Percentiles rank a stretch among this genome's conserved stretches.
Evolutionary conservation across 2,797 vertebrate species (phyloP).

Genomic region (Cossypha heuglini): DNA sequence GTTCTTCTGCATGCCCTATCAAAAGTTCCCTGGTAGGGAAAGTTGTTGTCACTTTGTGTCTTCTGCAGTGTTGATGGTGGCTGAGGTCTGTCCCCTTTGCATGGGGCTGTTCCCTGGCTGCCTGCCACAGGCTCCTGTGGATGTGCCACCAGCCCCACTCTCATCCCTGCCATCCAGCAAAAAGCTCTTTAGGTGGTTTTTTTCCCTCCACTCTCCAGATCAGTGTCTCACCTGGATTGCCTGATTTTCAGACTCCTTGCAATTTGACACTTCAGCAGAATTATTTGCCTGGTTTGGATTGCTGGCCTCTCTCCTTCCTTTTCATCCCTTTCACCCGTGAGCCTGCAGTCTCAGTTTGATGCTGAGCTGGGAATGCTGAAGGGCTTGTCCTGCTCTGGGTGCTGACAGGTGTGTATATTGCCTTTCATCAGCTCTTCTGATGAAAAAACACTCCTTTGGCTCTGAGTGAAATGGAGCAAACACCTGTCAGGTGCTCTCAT

Average conservation of each 20-base stretch:
- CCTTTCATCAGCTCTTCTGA: background rate
- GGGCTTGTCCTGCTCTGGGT: background rate
- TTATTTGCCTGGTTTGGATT: background rate
- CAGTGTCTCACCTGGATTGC: background rate
- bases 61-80: accelerated
- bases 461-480: background rate
- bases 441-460: background rate
- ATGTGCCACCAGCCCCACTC: background rate
- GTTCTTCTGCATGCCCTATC: background rate
- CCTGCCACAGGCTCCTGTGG: background rate
- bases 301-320: background rate
- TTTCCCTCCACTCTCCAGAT: background rate
- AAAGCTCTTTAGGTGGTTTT: background rate
- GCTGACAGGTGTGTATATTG: slow-evolving; percentile 19
- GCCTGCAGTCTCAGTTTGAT: background rate
- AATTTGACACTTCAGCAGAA: background rate
- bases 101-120: background rate
- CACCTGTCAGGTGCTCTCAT: background rate
- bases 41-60: background rate
- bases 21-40: background rate
- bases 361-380: background rate
- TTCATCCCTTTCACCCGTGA: background rate
- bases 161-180: background rate
- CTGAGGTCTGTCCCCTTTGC: background rate
- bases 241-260: background rate